These are phyloP conservation scores for Mamestra configurata DNA, from an alignment of 1,140 invertebrate genomes.

Conservation along the genomic window DNA sequence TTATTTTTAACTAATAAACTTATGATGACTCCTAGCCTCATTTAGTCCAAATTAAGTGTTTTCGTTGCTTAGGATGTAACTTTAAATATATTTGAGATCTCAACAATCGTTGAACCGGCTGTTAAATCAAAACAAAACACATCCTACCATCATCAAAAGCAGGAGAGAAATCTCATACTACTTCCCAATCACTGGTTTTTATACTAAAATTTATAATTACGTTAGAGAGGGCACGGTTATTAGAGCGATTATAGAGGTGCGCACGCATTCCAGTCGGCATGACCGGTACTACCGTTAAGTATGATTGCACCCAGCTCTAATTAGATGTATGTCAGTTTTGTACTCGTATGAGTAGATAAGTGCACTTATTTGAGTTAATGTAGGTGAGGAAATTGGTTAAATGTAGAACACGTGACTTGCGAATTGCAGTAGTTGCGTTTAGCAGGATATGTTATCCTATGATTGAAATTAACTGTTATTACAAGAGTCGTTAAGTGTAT, in stretches of 20 bases:
- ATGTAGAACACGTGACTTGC: not conserved
- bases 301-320: conserved; percentile 45
- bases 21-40: no score
- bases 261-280: conserved; percentile 11
- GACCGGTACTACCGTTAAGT: conserved; percentile 44
- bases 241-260: conserved; percentile 32
- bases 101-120: not conserved
- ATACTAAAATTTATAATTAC: conserved; percentile 30
- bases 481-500: no score
- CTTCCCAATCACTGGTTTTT: conserved; percentile 5
- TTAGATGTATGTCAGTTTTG: conserved; percentile 41
- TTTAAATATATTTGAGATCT: not conserved
- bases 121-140: not conserved
- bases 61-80: no score
- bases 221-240: conserved; percentile 35
- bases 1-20: no score
- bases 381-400: not conserved
- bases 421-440: no score
- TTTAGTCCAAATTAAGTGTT: no score
- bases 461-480: no score
- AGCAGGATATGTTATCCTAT: no score
- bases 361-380: no score
- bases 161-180: not conserved
- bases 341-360: not conserved
- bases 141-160: not conserved